Conservation (phyloP, 2,797 vertebrate species). For the Nothura maculosa region DNA sequence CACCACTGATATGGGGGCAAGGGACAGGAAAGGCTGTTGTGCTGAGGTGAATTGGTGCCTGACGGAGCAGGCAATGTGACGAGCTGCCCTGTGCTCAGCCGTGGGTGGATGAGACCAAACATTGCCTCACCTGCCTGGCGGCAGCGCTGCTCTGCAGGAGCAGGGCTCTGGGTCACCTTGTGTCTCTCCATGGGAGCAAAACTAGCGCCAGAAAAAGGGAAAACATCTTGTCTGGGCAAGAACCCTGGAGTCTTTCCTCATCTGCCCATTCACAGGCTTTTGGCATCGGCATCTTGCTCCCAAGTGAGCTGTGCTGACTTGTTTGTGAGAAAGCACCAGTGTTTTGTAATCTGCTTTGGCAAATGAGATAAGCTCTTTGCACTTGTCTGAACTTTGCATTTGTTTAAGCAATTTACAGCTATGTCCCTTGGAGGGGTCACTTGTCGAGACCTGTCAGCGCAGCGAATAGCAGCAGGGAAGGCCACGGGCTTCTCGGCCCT, state of each 20-base stretch:
- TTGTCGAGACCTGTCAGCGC: neutral
- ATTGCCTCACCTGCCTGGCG: neutral
- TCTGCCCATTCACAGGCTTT: fast-evolving
- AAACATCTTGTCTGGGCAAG: neutral
- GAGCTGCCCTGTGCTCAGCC: neutral
- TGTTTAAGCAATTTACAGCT: constrained; percentile 35
- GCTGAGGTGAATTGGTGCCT: neutral
- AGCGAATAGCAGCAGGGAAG: neutral
- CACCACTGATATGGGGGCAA: neutral
- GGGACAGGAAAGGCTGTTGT: fast-evolving
- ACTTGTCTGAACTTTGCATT: constrained; percentile 59
- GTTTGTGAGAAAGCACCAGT: neutral
- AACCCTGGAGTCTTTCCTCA: neutral
- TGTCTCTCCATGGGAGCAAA: neutral
- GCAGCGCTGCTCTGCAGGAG: fast-evolving
- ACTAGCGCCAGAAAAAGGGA: neutral
- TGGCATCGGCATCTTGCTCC: neutral
- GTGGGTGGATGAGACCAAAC: neutral
- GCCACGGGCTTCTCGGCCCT: neutral
- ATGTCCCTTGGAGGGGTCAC: neutral
- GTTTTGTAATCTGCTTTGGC: constrained; percentile 41
- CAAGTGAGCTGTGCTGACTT: neutral
- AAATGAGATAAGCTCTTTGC: neutral
- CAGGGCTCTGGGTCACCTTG: fast-evolving
- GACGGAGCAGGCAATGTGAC: fast-evolving